phyloP scores from a whole-genome alignment of 2,888 invertebrate genomes.

The Athripsodes cinereus region DNA sequence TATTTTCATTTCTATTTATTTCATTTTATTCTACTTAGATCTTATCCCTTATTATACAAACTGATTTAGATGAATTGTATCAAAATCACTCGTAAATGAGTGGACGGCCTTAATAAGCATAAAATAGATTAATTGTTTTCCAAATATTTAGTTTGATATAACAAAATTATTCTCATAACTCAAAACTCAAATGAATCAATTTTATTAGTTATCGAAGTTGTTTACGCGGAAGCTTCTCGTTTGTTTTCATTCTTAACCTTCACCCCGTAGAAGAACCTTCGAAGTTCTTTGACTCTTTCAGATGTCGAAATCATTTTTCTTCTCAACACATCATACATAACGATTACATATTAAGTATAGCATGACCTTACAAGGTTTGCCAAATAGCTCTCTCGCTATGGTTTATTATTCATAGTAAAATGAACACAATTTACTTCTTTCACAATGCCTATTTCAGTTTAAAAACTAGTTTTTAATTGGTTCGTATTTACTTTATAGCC shows the following conservation, averaged over 20 bases:
- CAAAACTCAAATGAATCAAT: too few species aligned
- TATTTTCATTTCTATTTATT: too few species aligned
- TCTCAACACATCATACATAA: not conserved
- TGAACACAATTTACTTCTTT: constrained; percentile 4
- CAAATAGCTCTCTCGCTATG: not conserved
- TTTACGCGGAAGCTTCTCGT: not conserved
- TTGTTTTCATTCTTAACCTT: constrained; percentile 2
- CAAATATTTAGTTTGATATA: too few species aligned
- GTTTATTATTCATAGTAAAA: not conserved
- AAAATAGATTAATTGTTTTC: too few species aligned
- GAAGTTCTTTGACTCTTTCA: constrained; percentile 14
- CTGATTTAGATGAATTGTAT: too few species aligned
- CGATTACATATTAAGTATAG: not conserved
- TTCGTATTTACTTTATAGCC: not conserved
- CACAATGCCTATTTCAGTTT: too few species aligned
- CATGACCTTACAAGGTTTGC: not conserved
- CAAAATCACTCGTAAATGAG: too few species aligned
- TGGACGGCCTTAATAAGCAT: too few species aligned
- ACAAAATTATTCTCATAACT: too few species aligned
- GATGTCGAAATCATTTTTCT: constrained; percentile 4
- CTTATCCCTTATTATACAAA: too few species aligned
- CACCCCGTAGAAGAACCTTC: constrained; percentile 6
- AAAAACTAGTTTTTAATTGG: not conserved
- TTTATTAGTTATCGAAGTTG: too few species aligned
- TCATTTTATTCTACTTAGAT: too few species aligned